Percentiles rank a stretch among this genome's conserved stretches.
These are phyloP conservation scores for Drosophila bunnanda DNA, from an alignment of 2,888 invertebrate species.

Conservation along the genomic window DNA sequence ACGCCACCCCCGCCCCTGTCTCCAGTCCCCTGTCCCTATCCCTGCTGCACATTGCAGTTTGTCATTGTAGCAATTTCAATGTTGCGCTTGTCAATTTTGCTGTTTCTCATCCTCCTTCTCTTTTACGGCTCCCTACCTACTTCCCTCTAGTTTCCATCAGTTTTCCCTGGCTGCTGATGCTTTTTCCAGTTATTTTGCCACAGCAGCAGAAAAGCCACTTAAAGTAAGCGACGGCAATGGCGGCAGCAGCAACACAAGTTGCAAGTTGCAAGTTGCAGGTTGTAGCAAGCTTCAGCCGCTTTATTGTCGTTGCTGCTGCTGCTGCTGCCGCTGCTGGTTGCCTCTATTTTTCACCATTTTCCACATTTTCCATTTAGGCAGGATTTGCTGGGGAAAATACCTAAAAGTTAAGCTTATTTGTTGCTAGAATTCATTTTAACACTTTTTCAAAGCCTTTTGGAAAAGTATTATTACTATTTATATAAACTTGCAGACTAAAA, in stretches of 20 bases:
- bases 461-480: not conserved
- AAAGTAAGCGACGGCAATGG: constrained; percentile 47
- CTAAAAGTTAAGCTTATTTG: not conserved
- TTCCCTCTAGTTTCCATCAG: constrained; percentile 4
- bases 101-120: constrained; percentile 44
- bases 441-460: not conserved
- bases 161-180: constrained; percentile 27
- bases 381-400: not conserved
- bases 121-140: constrained; percentile 15
- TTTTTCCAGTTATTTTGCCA: constrained; percentile 52
- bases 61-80: constrained; percentile 80
- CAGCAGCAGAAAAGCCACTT: constrained; percentile 49
- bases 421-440: not conserved
- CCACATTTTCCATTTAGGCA: constrained; percentile 6
- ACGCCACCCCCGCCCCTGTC: not conserved
- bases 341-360: constrained; percentile 12
- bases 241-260: constrained; percentile 47
- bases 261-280: constrained; percentile 32
- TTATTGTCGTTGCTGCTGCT: constrained; percentile 8
- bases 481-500: too few species aligned
- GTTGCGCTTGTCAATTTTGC: constrained; percentile 78
- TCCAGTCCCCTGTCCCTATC: not conserved
- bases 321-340: constrained; percentile 12
- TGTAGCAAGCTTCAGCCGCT: constrained; percentile 22
- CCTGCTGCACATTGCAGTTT: constrained; percentile 62